Evolutionary conservation across 1,140 invertebrate genomes (phyloP).

Genomic region (Eupristina koningsbergeri): DNA sequence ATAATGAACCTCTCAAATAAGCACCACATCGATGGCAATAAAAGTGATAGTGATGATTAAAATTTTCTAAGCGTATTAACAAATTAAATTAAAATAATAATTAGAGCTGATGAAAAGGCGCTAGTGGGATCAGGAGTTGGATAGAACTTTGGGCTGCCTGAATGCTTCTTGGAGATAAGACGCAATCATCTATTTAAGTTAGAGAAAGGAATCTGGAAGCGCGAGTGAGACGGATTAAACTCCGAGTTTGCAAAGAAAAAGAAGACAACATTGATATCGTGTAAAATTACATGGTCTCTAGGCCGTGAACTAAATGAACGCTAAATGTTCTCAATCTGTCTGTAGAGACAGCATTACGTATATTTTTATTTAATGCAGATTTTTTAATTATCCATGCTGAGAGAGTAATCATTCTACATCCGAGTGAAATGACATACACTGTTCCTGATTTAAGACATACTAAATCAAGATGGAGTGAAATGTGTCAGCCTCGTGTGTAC

Average conservation of each 20-base stretch:
- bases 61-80: neutral
- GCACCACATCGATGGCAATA: neutral
- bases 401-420: neutral
- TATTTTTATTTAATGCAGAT: neutral
- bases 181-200: conserved; percentile 36
- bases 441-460: no score
- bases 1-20: neutral
- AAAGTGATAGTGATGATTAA: neutral
- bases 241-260: conserved; percentile 10
- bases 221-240: neutral
- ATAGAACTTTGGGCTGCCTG: neutral
- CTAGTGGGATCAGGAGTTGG: neutral
- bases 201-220: neutral
- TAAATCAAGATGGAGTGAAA: no score
- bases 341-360: no score
- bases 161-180: conserved; percentile 20
- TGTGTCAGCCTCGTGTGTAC: no score
- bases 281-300: conserved; percentile 20
- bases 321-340: neutral
- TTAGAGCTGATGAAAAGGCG: neutral
- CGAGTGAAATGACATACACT: no score
- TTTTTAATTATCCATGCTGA: neutral
- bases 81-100: neutral
- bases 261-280: conserved; percentile 23
- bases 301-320: neutral